Evolutionary conservation across 53 echinoderm and acorn worm genomes (phyloP).

Genomic region (Echinarachnius parma): DNA sequence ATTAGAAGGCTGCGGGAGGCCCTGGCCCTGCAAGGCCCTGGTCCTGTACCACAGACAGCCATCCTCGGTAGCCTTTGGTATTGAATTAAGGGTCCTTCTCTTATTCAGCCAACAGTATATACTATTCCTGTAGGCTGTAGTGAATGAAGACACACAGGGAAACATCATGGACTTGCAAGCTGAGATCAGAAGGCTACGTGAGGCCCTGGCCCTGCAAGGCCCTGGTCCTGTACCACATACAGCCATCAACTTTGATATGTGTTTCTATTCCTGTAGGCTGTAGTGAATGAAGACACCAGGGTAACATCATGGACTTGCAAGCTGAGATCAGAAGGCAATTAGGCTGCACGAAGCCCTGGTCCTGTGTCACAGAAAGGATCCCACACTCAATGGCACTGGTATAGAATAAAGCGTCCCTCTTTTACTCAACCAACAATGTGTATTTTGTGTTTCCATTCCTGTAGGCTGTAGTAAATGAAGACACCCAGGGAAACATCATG

Average conservation of each 20-base stretch:
- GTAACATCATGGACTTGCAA: conserved; percentile 77
- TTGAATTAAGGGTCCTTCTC: too few relatives aligned
- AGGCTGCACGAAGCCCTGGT: conserved; percentile 73
- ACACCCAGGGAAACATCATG: conserved; percentile 80
- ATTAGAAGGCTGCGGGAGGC: conserved; percentile 75
- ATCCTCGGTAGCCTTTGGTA: too few relatives aligned
- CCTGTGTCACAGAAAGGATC: too few relatives aligned
- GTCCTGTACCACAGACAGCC: conserved; percentile 18
- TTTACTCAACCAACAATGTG: too few relatives aligned
- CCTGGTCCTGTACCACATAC: conserved; percentile 19
- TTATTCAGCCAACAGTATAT: too few relatives aligned
- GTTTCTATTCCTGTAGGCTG: too few relatives aligned
- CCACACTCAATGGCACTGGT: too few relatives aligned
- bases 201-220: conserved; percentile 46
- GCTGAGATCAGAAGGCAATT: conserved; percentile 80
- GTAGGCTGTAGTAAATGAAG: conserved; percentile 93
- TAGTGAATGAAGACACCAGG: conserved; percentile 96
- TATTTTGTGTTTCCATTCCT: too few relatives aligned
- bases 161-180: conserved; percentile 79
- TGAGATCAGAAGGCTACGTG: conserved; percentile 76
- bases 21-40: conserved; percentile 26
- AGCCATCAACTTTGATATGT: too few relatives aligned
- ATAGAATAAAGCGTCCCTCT: too few relatives aligned
- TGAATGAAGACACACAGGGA: conserved; percentile 95
- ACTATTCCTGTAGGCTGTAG: too few relatives aligned